phyloP scores from a whole-genome alignment of 2,797 vertebrate genomes.

The Holocentrus rufus region DNA sequence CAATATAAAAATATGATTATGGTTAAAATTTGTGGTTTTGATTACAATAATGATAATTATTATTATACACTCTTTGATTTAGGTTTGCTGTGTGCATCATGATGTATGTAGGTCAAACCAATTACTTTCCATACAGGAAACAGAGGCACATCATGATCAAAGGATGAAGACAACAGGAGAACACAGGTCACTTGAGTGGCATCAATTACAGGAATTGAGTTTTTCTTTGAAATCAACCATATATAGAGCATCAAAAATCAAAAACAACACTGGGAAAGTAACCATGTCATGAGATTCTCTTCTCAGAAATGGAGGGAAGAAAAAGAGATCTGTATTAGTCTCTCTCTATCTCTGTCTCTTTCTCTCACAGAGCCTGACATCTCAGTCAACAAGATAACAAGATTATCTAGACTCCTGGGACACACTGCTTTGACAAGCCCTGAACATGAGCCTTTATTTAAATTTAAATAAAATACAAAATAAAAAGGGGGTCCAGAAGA shows the following conservation, averaged over 20 bases:
- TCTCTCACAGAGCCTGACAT: conserved; percentile 12
- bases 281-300: neutral
- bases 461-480: too few relatives aligned
- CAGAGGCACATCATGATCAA: neutral
- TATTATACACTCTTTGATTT: too few relatives aligned
- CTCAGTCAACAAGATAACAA: neutral
- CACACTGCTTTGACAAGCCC: too few relatives aligned
- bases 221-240: conserved; percentile 8
- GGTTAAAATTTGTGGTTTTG: too few relatives aligned
- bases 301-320: neutral
- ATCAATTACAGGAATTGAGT: neutral
- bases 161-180: neutral
- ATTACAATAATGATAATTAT: too few relatives aligned
- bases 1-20: too few relatives aligned
- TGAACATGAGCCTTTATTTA: too few relatives aligned
- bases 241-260: neutral
- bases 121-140: conserved; percentile 9
- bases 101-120: conserved; percentile 11
- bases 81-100: neutral
- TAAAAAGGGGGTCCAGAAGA: neutral
- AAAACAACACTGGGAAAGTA: neutral
- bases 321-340: neutral
- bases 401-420: too few relatives aligned
- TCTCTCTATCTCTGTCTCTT: neutral
- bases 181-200: neutral